Percentiles rank a stretch among this genome's conserved stretches.
These are phyloP conservation scores for Bergia sp. DNA, from an alignment of 92 coral and sea anemone genomes.

Conservation along the genomic window DNA sequence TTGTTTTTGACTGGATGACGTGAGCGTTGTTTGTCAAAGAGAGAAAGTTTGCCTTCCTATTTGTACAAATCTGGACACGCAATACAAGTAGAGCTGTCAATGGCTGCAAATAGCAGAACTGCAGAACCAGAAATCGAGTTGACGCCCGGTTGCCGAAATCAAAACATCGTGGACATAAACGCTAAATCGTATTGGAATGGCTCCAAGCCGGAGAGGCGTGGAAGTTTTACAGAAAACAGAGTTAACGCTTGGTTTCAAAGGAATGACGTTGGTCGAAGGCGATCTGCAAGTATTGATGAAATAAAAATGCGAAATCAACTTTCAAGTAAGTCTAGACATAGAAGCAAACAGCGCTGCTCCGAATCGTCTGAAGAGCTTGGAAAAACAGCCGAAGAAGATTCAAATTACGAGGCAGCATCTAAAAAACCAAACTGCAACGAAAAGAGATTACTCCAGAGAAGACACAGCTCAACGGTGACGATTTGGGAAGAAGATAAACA, in stretches of 20 bases:
- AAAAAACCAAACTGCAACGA: neutral
- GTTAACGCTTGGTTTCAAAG: slow-evolving; percentile 13
- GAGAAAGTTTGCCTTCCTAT: neutral
- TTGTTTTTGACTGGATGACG: slow-evolving; percentile 13
- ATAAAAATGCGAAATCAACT: neutral
- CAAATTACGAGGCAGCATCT: neutral
- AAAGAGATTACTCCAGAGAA: neutral
- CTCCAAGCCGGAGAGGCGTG: neutral
- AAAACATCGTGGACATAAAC: too few species aligned
- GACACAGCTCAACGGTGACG: neutral
- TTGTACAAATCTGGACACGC: neutral
- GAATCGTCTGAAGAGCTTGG: neutral
- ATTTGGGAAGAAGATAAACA: neutral
- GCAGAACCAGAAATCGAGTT: neutral
- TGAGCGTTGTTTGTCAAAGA: neutral
- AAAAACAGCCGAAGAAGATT: slow-evolving; percentile 1
- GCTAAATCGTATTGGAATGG: neutral
- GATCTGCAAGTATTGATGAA: neutral
- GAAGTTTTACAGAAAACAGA: neutral
- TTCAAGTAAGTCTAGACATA: neutral
- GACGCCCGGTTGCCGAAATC: neutral
- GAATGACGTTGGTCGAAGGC: slow-evolving; percentile 14
- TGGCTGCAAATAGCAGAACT: neutral
- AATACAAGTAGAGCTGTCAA: neutral
- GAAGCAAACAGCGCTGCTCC: neutral